Conservation (phyloP, 2,113 vertebrate genomes). For the Phaethon lepturus region DNA sequence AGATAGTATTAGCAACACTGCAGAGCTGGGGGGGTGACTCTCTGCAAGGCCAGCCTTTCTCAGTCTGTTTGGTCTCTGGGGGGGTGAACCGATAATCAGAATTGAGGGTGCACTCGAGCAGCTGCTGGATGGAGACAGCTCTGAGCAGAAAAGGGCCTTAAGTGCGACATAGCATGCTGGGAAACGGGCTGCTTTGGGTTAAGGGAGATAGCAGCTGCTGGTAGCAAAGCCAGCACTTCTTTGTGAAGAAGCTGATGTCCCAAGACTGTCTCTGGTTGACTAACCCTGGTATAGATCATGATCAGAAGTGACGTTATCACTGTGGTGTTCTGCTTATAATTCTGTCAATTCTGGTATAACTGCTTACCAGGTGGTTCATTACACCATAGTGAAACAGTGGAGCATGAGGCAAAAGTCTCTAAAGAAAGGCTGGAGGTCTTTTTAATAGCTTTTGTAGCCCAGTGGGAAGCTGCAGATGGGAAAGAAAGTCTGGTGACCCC, state of each 20-base stretch:
- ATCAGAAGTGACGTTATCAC: background rate
- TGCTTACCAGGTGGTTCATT: background rate
- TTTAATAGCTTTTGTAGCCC: background rate
- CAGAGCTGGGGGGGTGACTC: background rate
- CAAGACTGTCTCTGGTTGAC: background rate
- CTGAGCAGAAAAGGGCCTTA: background rate
- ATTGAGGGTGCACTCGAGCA: slow-evolving; percentile 11
- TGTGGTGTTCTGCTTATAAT: background rate
- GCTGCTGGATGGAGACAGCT: slow-evolving; percentile 5
- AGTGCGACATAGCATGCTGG: fast-evolving
- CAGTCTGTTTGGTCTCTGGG: background rate
- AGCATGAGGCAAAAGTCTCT: background rate
- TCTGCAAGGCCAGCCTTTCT: background rate
- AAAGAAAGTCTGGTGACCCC: background rate
- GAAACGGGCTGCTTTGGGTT: background rate
- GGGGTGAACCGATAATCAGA: background rate
- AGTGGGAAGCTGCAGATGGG: background rate
- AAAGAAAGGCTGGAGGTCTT: background rate
- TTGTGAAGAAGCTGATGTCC: background rate
- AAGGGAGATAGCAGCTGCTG: background rate
- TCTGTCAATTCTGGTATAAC: background rate
- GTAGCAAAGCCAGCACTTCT: background rate
- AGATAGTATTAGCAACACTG: background rate
- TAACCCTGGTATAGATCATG: fast-evolving
- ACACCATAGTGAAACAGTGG: background rate